phyloP scores from a whole-genome alignment of 2,113 vertebrate genomes.

The Melierax canorus region DNA sequence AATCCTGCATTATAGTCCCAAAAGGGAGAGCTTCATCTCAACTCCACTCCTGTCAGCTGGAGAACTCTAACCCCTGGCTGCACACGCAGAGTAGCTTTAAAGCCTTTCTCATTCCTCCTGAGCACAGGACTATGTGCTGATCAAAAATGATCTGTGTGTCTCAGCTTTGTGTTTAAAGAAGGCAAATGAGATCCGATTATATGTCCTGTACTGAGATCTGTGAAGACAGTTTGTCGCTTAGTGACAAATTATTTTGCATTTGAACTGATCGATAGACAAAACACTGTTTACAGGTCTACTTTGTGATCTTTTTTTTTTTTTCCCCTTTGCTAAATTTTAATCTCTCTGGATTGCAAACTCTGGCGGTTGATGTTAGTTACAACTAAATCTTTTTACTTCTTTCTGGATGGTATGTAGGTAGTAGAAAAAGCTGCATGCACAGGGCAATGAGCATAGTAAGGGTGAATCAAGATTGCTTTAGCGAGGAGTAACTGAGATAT shows the following conservation, averaged over 20 bases:
- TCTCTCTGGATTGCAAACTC: not conserved
- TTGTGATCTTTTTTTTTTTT: not conserved
- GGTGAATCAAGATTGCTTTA: not conserved
- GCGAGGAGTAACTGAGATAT: not conserved
- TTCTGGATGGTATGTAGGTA: fast-evolving
- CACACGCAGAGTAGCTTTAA: not conserved
- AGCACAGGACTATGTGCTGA: not conserved
- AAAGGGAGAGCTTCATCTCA: not conserved
- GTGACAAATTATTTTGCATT: not conserved
- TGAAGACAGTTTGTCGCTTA: fast-evolving
- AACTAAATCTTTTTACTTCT: not conserved
- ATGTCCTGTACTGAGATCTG: not conserved
- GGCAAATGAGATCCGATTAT: fast-evolving
- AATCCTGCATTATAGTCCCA: not conserved
- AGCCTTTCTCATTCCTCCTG: not conserved
- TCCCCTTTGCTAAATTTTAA: too few species aligned
- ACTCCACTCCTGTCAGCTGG: not conserved
- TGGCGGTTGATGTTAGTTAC: not conserved
- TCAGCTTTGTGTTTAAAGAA: not conserved
- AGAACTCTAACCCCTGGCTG: not conserved
- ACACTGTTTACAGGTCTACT: not conserved
- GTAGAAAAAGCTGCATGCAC: not conserved
- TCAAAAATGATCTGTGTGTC: not conserved
- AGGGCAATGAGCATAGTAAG: not conserved
- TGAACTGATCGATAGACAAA: fast-evolving